Percentiles rank a stretch among this genome's conserved stretches.
These are phyloP conservation scores for Myxocyprinus asiaticus DNA, from an alignment of 2,113 vertebrate species.

Conservation along the genomic window DNA sequence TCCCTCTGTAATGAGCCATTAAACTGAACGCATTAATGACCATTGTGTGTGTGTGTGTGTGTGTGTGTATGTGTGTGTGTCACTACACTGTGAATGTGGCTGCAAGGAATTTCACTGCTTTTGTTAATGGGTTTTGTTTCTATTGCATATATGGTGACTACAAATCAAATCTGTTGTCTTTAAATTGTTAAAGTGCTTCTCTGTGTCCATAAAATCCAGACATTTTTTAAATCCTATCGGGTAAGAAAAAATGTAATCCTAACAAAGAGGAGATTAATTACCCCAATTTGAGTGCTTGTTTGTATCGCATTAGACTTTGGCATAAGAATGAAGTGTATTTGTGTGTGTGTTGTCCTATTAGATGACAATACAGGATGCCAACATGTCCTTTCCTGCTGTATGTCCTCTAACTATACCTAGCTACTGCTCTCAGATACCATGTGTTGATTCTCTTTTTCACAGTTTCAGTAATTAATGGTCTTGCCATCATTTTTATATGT, in stretches of 20 bases:
- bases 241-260: constrained; percentile 15
- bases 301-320: constrained; percentile 59
- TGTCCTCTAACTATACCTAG: constrained; percentile 20
- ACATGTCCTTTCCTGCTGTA: constrained; percentile 27
- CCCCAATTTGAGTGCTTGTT: constrained; percentile 53
- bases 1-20: constrained; percentile 54
- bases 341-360: constrained; percentile 50
- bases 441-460: not conserved
- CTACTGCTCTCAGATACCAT: not conserved
- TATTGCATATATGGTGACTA: not conserved
- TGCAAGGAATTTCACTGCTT: constrained; percentile 13
- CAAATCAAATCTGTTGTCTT: not conserved
- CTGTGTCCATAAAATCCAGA: constrained; percentile 18
- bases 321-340: constrained; percentile 30
- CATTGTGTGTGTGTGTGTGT: constrained; percentile 11
- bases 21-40: constrained; percentile 55
- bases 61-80: constrained; percentile 59
- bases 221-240: not conserved
- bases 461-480: not conserved
- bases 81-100: not conserved
- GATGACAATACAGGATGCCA: constrained; percentile 40
- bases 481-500: too few relatives aligned
- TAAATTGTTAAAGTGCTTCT: constrained; percentile 10
- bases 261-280: constrained; percentile 27
- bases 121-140: not conserved